phyloP scores from a whole-genome alignment of 2,888 invertebrate species.

The Flexamia atlantica region DNA sequence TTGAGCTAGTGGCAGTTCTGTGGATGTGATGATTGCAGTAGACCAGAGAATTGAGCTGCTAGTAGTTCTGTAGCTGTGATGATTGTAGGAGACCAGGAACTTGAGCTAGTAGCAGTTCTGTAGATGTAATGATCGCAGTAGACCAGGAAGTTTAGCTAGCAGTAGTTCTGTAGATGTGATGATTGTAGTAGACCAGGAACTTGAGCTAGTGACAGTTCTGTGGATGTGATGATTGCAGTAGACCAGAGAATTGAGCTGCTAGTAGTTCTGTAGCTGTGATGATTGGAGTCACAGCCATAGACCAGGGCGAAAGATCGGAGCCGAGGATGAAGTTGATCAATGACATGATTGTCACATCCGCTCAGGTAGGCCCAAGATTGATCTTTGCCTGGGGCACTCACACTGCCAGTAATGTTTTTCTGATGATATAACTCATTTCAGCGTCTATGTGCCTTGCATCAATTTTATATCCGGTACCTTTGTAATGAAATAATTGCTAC shows the following conservation, averaged over 20 bases:
- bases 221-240: too few relatives aligned
- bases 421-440: conserved; percentile 60
- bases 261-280: neutral
- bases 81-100: too few relatives aligned
- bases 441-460: conserved; percentile 52
- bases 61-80: too few relatives aligned
- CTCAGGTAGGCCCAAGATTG: conserved; percentile 54
- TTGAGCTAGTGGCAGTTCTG: too few relatives aligned
- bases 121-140: too few relatives aligned
- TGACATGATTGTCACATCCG: conserved; percentile 52
- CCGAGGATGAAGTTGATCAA: conserved; percentile 37
- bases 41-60: too few relatives aligned
- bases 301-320: neutral
- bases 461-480: conserved; percentile 60
- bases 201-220: too few relatives aligned
- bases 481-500: conserved; percentile 64
- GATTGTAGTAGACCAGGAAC: too few relatives aligned
- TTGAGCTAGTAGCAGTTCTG: too few relatives aligned
- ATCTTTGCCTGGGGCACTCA: conserved; percentile 37
- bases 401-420: conserved; percentile 58
- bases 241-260: neutral
- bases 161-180: too few relatives aligned
- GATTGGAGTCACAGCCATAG: neutral
- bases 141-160: too few relatives aligned
- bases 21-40: too few relatives aligned